Conservation (phyloP, 2,888 invertebrate species). For the Brenthis hecate region DNA sequence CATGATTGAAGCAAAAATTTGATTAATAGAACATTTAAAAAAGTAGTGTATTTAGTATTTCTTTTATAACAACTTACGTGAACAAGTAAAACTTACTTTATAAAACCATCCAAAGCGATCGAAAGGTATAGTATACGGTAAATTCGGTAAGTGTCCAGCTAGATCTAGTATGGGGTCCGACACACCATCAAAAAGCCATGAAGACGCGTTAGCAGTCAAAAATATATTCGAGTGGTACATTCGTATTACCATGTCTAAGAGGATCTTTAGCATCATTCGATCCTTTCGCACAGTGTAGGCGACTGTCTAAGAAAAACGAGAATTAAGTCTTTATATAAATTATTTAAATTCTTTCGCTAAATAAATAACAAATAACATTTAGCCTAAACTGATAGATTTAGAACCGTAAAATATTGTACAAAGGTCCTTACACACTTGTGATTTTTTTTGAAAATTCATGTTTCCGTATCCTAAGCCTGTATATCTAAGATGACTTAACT, state of each 20-base stretch:
- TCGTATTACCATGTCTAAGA: constrained; percentile 81
- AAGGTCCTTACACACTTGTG: too few relatives aligned
- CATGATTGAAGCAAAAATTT: too few relatives aligned
- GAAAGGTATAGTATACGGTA: constrained; percentile 84
- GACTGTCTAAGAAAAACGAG: constrained; percentile 80
- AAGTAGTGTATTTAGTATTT: neutral
- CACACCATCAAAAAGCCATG: constrained; percentile 91
- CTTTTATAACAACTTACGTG: too few relatives aligned
- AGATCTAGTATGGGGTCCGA: constrained; percentile 86
- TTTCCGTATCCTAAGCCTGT: too few relatives aligned
- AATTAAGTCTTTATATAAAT: constrained; percentile 1
- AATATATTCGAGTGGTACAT: constrained; percentile 76
- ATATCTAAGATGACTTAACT: too few relatives aligned
- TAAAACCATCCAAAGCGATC: constrained; percentile 94
- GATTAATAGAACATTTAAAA: neutral
- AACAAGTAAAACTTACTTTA: constrained; percentile 75
- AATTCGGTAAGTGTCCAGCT: constrained; percentile 77
- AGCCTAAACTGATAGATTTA: too few relatives aligned
- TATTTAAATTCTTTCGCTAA: neutral
- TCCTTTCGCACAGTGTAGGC: constrained; percentile 81
- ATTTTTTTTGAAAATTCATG: too few relatives aligned
- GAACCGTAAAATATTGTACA: too few relatives aligned
- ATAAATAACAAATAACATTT: neutral
- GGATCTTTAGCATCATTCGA: constrained; percentile 49
- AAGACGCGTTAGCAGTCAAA: constrained; percentile 83